Evolutionary conservation across 2,113 vertebrate genomes (phyloP), one percentile per base, ranked within the genome.

Genomic region (Taxidea taxus): DNA sequence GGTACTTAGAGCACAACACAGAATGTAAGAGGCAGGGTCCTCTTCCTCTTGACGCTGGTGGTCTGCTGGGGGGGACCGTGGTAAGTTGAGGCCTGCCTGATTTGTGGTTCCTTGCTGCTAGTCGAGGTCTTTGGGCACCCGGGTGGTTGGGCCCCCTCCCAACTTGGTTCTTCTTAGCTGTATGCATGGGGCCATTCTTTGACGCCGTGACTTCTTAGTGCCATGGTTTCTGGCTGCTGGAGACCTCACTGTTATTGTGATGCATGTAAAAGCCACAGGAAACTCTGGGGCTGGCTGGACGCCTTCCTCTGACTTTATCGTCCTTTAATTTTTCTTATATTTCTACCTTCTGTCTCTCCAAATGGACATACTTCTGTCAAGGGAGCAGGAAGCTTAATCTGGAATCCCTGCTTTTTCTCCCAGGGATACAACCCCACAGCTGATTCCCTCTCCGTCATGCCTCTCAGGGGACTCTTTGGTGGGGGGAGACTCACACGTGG

Each of bases 131-230:
- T 4, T 0, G 82, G 74, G 44, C 3, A 5, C 23, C 64, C 8
- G 42, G 3, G 75, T 10, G 14, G 18, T 15, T 29, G n/a, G 23
- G 15, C 34, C 42, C 18, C 54, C 0, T 21, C 34, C 68, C 23
- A 20, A 3, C 80, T 54, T 9, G 2, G 44, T 0, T 7, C 12
- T 4, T 18, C 49, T 89, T n/a, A 21, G 42, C 44, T n/a, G 39
- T 70, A 6, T 3, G 11, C 0, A 3, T 25, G 34, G 39, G n/a
- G 39, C 72, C 21, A 0, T 54, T 62, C 68, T 51, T n/a, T 0
- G 25, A 10, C 0, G 13, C 7, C 0, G 0, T 39, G 3, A 23
- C 1, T 0, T 16, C 34, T 37, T 39, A 18, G 0, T 7, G 39
- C 25, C 54, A 2, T 39, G 29, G 23, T 4, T 42, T 68, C 49